Evolutionary conservation across 2,888 invertebrate species (phyloP).

Genomic region (Cephus sareptanus): DNA sequence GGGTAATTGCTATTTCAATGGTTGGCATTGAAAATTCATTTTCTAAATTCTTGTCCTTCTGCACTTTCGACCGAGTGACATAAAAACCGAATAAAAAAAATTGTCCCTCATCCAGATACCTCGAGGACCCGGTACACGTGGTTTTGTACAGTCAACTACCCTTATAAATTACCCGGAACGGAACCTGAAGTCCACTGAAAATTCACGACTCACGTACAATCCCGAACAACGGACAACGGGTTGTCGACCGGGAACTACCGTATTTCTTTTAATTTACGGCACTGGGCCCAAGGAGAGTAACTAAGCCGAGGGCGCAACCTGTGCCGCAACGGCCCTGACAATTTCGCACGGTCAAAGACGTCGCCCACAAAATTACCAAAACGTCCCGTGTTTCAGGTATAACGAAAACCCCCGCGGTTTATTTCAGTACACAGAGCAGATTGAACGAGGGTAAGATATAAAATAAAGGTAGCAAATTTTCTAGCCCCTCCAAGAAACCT

Average conservation of each 20-base stretch:
- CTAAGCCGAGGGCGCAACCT: neutral
- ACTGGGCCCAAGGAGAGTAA: neutral
- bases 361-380: neutral
- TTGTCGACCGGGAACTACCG: constrained; percentile 9
- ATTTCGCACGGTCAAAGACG: neutral
- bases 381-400: neutral
- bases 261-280: neutral
- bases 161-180: constrained; percentile 21
- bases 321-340: neutral
- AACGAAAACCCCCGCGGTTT: neutral
- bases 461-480: neutral
- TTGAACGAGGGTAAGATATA: neutral
- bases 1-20: neutral
- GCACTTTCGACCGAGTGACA: constrained; percentile 5
- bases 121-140: neutral
- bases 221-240: constrained; percentile 18
- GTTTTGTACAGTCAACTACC: constrained; percentile 13
- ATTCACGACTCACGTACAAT: constrained; percentile 1
- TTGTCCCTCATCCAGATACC: neutral
- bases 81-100: constrained; percentile 18
- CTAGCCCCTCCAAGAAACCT: neutral
- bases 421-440: neutral
- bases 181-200: neutral
- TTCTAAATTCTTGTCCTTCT: neutral
- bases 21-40: neutral